A percentile compares a stretch with the other conserved stretches of the same genome.
These are phyloP conservation scores for Augochlora pura DNA, from an alignment of 1,140 invertebrate genomes.

Conservation along the genomic window DNA sequence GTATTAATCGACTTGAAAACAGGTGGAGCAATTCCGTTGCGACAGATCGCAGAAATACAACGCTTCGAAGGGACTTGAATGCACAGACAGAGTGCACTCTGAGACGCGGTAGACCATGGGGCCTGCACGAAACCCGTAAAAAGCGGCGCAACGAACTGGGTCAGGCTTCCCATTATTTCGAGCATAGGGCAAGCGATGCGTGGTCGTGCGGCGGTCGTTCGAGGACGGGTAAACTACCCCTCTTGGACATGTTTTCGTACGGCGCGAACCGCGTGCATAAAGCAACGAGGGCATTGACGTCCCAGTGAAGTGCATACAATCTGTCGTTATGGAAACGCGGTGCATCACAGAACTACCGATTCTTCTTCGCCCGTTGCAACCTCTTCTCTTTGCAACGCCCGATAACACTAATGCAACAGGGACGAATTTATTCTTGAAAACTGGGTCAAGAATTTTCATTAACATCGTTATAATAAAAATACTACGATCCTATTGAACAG, in stretches of 20 bases:
- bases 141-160: background rate
- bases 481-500: no score
- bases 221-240: background rate
- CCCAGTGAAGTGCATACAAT: slow-evolving; percentile 12
- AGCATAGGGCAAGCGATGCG: background rate
- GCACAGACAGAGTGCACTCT: no score
- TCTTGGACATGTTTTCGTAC: slow-evolving; percentile 5
- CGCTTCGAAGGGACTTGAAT: no score
- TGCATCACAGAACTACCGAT: slow-evolving; percentile 17
- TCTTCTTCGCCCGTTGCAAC: background rate
- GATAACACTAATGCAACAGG: no score
- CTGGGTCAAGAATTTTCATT: no score
- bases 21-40: no score
- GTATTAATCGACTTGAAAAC: no score
- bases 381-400: background rate
- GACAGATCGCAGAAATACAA: no score
- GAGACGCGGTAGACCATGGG: no score
- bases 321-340: slow-evolving; percentile 34
- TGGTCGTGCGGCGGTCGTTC: background rate
- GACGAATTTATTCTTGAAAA: no score
- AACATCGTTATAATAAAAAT: no score
- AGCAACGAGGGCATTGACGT: slow-evolving; percentile 31
- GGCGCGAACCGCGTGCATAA: background rate
- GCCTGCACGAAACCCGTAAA: no score
- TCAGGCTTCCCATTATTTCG: slow-evolving; percentile 1